phyloP scores from a whole-genome alignment of 1,140 invertebrate species.

The Drosophila subpulchrella region DNA sequence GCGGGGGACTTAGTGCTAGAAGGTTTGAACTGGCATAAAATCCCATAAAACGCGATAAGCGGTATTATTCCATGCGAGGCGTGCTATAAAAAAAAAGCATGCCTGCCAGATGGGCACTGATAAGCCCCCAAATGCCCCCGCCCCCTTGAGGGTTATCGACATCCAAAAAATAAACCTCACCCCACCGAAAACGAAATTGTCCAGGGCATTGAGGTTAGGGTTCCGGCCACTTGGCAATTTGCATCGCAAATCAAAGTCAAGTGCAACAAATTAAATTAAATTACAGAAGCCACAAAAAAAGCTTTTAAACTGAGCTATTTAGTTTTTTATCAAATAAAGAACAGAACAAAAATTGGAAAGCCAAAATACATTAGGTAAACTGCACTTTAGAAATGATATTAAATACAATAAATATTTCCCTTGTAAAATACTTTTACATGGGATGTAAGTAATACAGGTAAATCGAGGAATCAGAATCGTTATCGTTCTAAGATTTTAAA shows the following conservation, averaged over 20 bases:
- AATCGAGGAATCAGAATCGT: too few relatives aligned
- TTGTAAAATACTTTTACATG: too few relatives aligned
- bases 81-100: conserved; percentile 36
- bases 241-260: conserved; percentile 34
- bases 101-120: conserved; percentile 43
- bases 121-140: conserved; percentile 32
- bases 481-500: too few relatives aligned
- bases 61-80: conserved; percentile 40
- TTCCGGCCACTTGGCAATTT: conserved; percentile 14
- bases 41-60: conserved; percentile 48
- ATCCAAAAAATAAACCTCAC: conserved; percentile 25
- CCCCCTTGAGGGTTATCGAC: conserved; percentile 12
- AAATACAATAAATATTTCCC: too few relatives aligned
- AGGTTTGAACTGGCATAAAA: conserved; percentile 23
- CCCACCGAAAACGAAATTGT: neutral
- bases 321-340: too few relatives aligned
- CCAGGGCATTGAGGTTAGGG: conserved; percentile 38
- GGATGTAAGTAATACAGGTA: too few relatives aligned
- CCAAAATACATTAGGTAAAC: too few relatives aligned
- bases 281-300: neutral
- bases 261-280: conserved; percentile 15
- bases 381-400: too few relatives aligned
- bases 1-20: conserved; percentile 16
- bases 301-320: too few relatives aligned
- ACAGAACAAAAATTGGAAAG: too few relatives aligned